Evolutionary conservation across 1,140 invertebrate genomes (phyloP), one percentile per base, ranked within the genome.

Genomic region (Phymastichus coffea): DNA sequence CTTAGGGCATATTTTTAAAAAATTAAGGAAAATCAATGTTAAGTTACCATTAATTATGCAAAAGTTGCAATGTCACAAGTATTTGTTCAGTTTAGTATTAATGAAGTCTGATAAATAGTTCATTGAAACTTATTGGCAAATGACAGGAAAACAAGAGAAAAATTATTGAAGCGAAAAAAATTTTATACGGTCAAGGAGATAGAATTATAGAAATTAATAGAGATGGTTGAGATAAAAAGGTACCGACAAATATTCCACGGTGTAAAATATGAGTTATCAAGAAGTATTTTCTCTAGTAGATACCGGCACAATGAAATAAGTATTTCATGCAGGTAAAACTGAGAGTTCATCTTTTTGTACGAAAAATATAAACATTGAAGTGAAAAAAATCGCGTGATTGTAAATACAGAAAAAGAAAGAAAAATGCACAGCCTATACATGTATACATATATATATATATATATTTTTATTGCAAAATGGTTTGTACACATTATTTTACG

Each of bases 401-500:
- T 56, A 64, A 68, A 64, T 66, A 65, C 28, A 68, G 66, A 68
- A 68, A 58, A 65, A 67, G n/a, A 57, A 66, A 47, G 66, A 66
- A 44, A 67, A 69, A 72, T 71, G 67, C 72, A 77, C 68, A 73
- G 66, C 58, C 66, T 73, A 70, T 55, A 37, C 35, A 55, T 55
- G 35, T 54, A 48, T 53, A 53, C 15, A 48, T 48, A 19, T 22
- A 17, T 49, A 35, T 22, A 46, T 54, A 54, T 30, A 35, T 44
- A 60, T 66, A 70, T 70, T 71, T 68, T 71, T 76, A 68, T 61
- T 74, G 61, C 69, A 67, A 69, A 67, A 63, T 72, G 59, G 49
- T 70, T 77, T 73, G 68, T 68, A 67, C 54, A 65, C 67, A 70
- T 69, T 74, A 72, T 67, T 74, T 76, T 71, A 68, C 57, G 65